Base-by-base conservation (phyloP, 2,113 vertebrate species). In the Garra rufa region DNA sequence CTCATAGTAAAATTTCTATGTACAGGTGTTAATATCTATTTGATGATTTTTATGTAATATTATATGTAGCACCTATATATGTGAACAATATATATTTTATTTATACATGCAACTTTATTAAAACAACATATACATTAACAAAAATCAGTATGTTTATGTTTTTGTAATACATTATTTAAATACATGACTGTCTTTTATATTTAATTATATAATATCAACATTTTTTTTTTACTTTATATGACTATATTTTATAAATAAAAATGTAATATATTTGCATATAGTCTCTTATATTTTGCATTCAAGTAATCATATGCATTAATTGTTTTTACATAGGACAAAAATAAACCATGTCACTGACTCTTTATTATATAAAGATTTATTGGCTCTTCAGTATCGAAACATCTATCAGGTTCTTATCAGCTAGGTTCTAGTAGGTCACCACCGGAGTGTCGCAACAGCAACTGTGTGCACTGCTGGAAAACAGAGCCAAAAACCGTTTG, bases 331-430 rank as follows among this genome's bases (percentile, higher is more conserved):
- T 41, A 41, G 38, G 43, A 57, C 52, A 57, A n/a, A 55, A n/a
- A 55, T n/a, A 57, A 57, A 57, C 52, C 21, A 57, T 57, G 21
- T n/a, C 8, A 57, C 21, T 57, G 19, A n/a, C 52, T 57, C 14
- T 11, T 69, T 69, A 38, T 21, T 69, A 34, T 41, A 26, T 34
- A 65, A 24, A 61, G 13, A 34, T 63, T 38, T 81, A 50, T 81
- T 26, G 38, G 24, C 26, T 48, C 65, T 70, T 55, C 34, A 6
- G 15, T 75, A 85, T 79, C 83, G 14, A 38, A n/a, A 19, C 41
- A 34, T 69, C 44, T 61, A 69, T 85, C 21, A 52, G n/a, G 38
- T 48, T 76, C 70, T 81, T 85, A 76, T 84, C 85, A 76, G 82
- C 67, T 11, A n/a, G 67, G 28, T 55, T 63, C 21, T 52, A 6